Evolutionary conservation across 1,140 invertebrate species (phyloP).

Genomic region (Leptinotarsa lineolata): DNA sequence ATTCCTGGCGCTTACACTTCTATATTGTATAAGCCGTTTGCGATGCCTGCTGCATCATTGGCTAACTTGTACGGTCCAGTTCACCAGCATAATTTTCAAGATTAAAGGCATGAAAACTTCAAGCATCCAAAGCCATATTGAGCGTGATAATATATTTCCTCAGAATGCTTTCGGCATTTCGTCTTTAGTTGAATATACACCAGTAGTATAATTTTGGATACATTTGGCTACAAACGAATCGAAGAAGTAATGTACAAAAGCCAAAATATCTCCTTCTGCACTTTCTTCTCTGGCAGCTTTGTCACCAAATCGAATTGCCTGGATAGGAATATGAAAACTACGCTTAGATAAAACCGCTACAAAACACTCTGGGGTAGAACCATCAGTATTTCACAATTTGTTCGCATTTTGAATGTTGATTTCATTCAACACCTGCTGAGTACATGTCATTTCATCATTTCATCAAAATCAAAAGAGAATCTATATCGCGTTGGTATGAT

Average conservation of each 20-base stretch:
- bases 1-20: constrained; percentile 9
- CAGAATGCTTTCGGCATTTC: constrained; percentile 55
- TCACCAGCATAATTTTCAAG: constrained; percentile 2
- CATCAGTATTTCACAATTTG: constrained; percentile 54
- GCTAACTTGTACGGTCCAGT: constrained; percentile 7
- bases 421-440: constrained; percentile 15
- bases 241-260: neutral
- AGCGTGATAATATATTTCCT: constrained; percentile 33
- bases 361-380: constrained; percentile 54
- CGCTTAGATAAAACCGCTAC: constrained; percentile 20
- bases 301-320: constrained; percentile 43
- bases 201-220: neutral
- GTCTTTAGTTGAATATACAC: constrained; percentile 36
- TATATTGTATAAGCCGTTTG: neutral
- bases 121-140: no score
- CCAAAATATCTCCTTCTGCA: constrained; percentile 49
- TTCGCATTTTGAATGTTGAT: constrained; percentile 50
- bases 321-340: constrained; percentile 27
- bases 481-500: neutral
- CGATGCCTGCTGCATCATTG: constrained; percentile 16
- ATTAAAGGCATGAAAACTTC: no score
- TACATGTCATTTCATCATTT: no score
- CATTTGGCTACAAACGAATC: constrained; percentile 1
- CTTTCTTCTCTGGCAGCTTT: constrained; percentile 43
- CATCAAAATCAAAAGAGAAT: neutral